These are phyloP conservation scores for Motacilla alba DNA, from an alignment of 2,113 vertebrate species.

Conservation along the genomic window DNA sequence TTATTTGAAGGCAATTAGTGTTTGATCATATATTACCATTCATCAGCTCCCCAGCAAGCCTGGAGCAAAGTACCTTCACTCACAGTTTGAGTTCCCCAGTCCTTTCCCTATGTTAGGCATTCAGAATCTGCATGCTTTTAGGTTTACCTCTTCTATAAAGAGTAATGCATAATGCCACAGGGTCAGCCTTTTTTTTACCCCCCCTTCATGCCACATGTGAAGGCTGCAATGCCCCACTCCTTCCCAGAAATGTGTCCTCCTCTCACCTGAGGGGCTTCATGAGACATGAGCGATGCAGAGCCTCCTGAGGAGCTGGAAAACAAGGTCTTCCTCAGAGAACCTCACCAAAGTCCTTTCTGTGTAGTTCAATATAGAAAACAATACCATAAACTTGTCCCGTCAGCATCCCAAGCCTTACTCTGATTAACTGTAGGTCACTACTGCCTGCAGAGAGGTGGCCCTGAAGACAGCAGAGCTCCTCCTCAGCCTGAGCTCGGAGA, in stretches of 20 bases:
- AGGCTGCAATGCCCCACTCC: background rate
- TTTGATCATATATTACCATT: background rate
- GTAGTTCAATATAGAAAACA: background rate
- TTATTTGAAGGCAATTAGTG: background rate
- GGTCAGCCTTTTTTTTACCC: too few relatives aligned
- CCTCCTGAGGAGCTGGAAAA: background rate
- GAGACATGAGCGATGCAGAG: background rate
- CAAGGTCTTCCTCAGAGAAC: background rate
- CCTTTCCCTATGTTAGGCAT: background rate
- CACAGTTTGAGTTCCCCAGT: background rate
- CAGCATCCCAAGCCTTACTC: background rate
- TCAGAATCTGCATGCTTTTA: background rate
- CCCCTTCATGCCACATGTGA: background rate
- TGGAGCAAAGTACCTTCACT: background rate
- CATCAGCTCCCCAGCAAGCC: background rate
- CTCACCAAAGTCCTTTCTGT: background rate
- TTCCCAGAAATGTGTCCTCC: background rate
- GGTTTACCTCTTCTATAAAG: background rate
- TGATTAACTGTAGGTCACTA: background rate
- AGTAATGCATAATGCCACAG: background rate
- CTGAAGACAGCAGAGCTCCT: background rate
- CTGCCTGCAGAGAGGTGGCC: background rate
- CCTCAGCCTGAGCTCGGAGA: background rate
- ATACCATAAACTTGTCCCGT: background rate
- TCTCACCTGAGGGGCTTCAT: rapidly evolving